Conservation (phyloP, 2,888 invertebrate genomes). For the Acanthosepion esculentum region DNA sequence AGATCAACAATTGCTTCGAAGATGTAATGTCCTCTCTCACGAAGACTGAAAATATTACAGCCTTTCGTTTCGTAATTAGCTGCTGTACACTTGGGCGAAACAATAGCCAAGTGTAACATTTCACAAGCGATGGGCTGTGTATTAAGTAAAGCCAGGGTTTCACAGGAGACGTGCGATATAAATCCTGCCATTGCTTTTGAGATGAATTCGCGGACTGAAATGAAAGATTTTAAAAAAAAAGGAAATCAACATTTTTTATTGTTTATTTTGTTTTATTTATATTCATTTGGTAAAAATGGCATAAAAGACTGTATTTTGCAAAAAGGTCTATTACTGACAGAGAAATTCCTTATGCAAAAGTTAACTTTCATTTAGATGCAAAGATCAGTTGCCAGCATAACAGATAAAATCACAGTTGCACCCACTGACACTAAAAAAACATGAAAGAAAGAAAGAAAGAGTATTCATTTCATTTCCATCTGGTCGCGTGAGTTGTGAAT, state of each 20-base stretch:
- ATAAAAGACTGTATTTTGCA: no score
- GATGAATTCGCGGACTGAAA: slow-evolving; percentile 39
- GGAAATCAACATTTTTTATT: not conserved
- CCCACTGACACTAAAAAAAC: no score
- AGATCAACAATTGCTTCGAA: not conserved
- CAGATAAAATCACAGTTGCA: no score
- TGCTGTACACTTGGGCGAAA: not conserved
- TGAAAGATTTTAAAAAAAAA: not conserved
- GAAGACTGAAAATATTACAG: slow-evolving; percentile 40
- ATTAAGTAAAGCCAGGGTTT: not conserved
- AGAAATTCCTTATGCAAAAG: no score
- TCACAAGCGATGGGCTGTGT: not conserved
- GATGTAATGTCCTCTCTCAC: slow-evolving; percentile 1
- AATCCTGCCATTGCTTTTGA: not conserved
- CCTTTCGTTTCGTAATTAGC: not conserved
- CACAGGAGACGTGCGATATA: not conserved
- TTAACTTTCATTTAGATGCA: no score
- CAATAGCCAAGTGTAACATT: slow-evolving; percentile 39
- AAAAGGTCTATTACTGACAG: no score
- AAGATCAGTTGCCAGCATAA: no score
- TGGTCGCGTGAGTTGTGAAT: no score
- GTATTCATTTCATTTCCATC: no score
- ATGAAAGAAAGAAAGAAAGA: no score
- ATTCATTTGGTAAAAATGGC: no score
- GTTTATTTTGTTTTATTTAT: not conserved